Conservation (phyloP, 2,888 invertebrate species). For the Drosophila melanosoma region DNA sequence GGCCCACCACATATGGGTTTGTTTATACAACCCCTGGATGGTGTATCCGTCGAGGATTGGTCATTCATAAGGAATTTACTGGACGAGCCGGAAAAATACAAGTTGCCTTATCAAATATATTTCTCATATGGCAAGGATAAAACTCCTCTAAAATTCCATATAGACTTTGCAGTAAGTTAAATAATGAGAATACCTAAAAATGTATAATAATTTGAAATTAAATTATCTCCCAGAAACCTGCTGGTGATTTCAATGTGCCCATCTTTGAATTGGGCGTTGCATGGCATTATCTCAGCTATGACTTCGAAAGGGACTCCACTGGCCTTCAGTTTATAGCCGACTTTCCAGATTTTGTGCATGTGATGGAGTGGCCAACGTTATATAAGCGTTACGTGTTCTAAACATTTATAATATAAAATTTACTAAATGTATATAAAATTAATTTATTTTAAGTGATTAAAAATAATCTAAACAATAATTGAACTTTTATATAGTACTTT, state of each 20-base stretch:
- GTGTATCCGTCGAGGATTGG: constrained; percentile 73
- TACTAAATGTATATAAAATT: background rate
- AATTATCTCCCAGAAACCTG: constrained; percentile 37
- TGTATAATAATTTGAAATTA: too few species aligned
- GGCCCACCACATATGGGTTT: constrained; percentile 81
- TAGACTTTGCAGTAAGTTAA: constrained; percentile 70
- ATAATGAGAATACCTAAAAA: background rate
- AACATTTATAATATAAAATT: background rate
- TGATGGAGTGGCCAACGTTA: constrained; percentile 86
- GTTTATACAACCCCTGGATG: constrained; percentile 73
- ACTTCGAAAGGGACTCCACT: constrained; percentile 84
- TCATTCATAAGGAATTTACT: constrained; percentile 75
- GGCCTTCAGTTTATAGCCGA: constrained; percentile 84
- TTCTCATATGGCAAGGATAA: constrained; percentile 74
- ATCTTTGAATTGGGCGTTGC: constrained; percentile 85
- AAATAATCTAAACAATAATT: background rate
- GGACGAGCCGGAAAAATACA: constrained; percentile 57
- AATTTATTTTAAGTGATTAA: background rate
- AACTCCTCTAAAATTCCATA: constrained; percentile 72
- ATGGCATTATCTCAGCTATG: constrained; percentile 85
- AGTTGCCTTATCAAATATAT: constrained; percentile 78
- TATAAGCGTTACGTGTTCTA: constrained; percentile 84
- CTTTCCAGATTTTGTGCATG: constrained; percentile 86
- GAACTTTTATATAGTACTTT: background rate
- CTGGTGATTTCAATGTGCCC: constrained; percentile 57